Evolutionary conservation across 2,888 invertebrate species (phyloP).

Genomic region (Torymus auratus): DNA sequence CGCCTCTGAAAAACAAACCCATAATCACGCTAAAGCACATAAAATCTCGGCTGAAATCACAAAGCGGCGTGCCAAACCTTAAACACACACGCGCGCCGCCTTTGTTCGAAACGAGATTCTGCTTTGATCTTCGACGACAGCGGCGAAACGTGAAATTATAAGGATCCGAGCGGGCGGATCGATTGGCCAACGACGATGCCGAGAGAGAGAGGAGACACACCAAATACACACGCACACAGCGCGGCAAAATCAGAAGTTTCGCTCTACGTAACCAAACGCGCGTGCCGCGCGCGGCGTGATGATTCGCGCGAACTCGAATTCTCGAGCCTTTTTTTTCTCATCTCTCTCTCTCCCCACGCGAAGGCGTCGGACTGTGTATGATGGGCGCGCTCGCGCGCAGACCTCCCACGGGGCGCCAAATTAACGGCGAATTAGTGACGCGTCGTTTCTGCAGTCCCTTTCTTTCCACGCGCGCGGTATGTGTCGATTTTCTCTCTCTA

Average conservation of each 20-base stretch:
- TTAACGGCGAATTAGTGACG: conserved; percentile 60
- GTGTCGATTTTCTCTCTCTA: conserved; percentile 21
- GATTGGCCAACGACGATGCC: conserved; percentile 32
- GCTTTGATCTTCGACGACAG: too few relatives aligned
- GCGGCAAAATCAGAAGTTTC: too few relatives aligned
- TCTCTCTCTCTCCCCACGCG: not conserved
- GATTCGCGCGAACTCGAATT: not conserved
- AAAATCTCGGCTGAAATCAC: conserved; percentile 43
- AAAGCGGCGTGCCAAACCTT: conserved; percentile 24
- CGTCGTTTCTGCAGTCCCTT: conserved; percentile 42
- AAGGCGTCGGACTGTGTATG: not conserved
- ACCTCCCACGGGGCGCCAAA: conserved; percentile 59
- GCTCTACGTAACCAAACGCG: not conserved
- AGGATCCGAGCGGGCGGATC: conserved; percentile 22
- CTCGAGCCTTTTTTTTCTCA: not conserved
- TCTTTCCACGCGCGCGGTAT: not conserved
- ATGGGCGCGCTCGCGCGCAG: not conserved
- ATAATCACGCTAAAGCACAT: conserved; percentile 49
- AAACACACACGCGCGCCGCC: conserved; percentile 24
- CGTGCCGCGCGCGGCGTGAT: conserved; percentile 5
- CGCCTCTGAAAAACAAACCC: conserved; percentile 28
- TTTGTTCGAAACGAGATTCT: conserved; percentile 12
- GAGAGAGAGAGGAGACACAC: too few relatives aligned
- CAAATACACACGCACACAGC: too few relatives aligned
- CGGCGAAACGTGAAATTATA: conserved; percentile 43